Conservation (phyloP, 2,797 vertebrate species). For the Dallia pectoralis region DNA sequence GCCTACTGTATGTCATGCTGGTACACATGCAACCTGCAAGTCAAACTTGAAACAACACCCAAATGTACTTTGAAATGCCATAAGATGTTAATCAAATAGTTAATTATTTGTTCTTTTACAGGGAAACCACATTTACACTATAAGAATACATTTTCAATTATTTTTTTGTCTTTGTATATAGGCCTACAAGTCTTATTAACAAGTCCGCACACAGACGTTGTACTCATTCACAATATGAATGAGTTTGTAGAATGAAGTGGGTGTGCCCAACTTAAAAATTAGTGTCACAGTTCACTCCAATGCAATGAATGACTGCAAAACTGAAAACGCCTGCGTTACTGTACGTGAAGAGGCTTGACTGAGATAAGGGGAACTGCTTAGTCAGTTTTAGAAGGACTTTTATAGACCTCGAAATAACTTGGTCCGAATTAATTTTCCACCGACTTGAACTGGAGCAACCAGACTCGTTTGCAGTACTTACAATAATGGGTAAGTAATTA, state of each 20-base stretch:
- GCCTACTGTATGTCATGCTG: conserved; percentile 19
- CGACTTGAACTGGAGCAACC: conserved; percentile 12
- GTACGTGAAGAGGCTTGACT: not conserved
- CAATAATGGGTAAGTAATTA: conserved; percentile 53
- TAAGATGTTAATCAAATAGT: not conserved
- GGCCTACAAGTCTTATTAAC: not conserved
- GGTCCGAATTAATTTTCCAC: not conserved
- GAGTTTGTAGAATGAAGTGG: conserved; percentile 35
- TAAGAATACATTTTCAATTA: not conserved
- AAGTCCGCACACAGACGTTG: not conserved
- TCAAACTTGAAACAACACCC: conserved; percentile 10
- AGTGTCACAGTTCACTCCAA: conserved; percentile 42
- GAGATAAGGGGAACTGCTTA: conserved; percentile 5
- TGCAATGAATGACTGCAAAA: conserved; percentile 53
- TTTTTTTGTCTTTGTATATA: not conserved
- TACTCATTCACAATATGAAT: conserved; percentile 43
- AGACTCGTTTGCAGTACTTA: conserved; percentile 32
- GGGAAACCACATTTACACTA: not conserved
- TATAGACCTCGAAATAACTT: not conserved
- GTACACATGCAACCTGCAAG: conserved; percentile 40
- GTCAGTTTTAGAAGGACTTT: conserved; percentile 5
- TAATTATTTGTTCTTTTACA: not conserved
- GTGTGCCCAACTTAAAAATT: conserved; percentile 52
- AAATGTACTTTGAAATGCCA: not conserved
- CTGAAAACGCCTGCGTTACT: conserved; percentile 11